Conservation (phyloP, 2,888 invertebrate genomes). For the Dichetophora obliterata region DNA sequence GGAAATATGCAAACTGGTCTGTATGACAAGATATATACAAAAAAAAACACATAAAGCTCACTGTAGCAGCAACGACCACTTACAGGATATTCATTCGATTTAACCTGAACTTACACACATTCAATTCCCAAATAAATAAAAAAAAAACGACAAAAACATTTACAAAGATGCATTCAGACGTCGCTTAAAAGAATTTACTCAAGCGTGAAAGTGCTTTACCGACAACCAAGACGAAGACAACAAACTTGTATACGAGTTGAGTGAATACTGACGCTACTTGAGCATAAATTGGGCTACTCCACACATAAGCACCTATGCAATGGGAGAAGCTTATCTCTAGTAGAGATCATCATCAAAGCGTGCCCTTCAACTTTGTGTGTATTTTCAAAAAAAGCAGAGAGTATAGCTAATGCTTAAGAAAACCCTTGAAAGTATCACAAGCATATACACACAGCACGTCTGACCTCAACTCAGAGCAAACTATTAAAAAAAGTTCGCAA, state of each 20-base stretch:
- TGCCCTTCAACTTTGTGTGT: too few relatives aligned
- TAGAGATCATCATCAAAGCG: too few relatives aligned
- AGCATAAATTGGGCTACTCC: conserved; percentile 43
- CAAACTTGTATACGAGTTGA: neutral
- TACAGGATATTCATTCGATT: neutral
- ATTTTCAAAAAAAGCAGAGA: too few relatives aligned
- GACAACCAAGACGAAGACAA: neutral
- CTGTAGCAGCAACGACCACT: neutral
- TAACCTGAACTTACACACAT: neutral
- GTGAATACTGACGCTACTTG: conserved; percentile 20
- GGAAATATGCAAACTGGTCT: neutral
- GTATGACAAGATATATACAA: neutral
- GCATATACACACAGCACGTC: too few relatives aligned
- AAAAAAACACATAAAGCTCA: neutral
- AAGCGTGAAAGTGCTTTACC: conserved; percentile 26
- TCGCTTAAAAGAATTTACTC: conserved; percentile 12
- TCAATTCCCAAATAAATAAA: neutral
- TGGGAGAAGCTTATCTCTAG: too few relatives aligned
- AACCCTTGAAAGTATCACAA: too few relatives aligned
- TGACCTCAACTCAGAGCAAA: too few relatives aligned
- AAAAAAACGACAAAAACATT: conserved; percentile 17
- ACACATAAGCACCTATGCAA: too few relatives aligned
- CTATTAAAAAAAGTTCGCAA: neutral
- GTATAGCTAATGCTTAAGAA: too few relatives aligned
- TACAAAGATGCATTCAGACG: neutral